A percentile compares a stretch with the other conserved stretches of the same genome.
phyloP scores from a whole-genome alignment of 2,888 invertebrate genomes.

The Plutella xylostella region DNA sequence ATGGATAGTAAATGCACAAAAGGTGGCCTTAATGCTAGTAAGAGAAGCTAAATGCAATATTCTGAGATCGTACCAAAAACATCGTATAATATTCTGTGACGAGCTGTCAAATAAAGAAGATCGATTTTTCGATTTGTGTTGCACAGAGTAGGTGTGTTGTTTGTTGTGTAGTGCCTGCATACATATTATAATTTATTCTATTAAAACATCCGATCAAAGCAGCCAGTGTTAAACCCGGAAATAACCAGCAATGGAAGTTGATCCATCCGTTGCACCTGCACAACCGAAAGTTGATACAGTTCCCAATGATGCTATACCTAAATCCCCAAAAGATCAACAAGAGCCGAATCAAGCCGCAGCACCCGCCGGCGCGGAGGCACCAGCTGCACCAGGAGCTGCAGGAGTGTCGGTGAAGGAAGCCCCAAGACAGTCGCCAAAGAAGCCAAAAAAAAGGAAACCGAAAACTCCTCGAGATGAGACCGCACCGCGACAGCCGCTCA shows the following conservation, averaged over 20 bases:
- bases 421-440: slow-evolving; percentile 36
- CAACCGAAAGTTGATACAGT: not conserved
- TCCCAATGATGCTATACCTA: not conserved
- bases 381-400: too few relatives aligned
- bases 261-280: not conserved
- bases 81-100: too few relatives aligned
- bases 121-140: too few relatives aligned
- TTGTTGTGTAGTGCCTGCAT: not conserved
- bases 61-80: too few relatives aligned
- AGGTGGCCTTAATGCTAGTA: too few relatives aligned
- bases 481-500: slow-evolving; percentile 78
- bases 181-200: too few relatives aligned
- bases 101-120: too few relatives aligned
- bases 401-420: not conserved
- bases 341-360: not conserved
- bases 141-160: too few relatives aligned
- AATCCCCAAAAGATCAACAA: not conserved
- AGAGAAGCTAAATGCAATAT: too few relatives aligned
- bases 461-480: slow-evolving; percentile 77
- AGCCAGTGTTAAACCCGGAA: too few relatives aligned
- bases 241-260: not conserved
- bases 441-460: slow-evolving; percentile 75
- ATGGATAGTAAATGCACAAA: too few relatives aligned
- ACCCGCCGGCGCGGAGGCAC: not conserved
- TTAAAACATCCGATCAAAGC: too few relatives aligned